Base-by-base conservation (phyloP, 2,797 vertebrate genomes). In the Halcyon chelicuti region DNA sequence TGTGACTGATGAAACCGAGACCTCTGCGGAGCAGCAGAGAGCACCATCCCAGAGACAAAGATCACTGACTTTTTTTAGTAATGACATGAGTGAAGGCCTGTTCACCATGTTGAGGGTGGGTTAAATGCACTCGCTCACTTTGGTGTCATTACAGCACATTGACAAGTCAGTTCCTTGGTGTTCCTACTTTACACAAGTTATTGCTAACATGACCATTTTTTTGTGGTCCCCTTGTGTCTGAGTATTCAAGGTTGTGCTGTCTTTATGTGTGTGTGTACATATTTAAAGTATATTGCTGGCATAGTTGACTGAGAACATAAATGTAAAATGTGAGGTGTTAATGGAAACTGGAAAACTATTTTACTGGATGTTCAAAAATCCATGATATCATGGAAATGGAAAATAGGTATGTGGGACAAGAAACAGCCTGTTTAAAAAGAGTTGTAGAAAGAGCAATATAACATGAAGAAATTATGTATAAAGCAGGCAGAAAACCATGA, bases 1-100 rank as follows among this genome's bases (percentile, higher is more conserved):
- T 70, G 65, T 96, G 91, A 93, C 70, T 96, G 93, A 93, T 94
- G 91, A 78, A 94, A 87, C 61, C 1, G 52, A 92, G 84, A 91
- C 37, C 63, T 86, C 88, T 65, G 44, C 0, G 1, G 83, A 95
- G 80, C 90, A 89, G 71, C n/a, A 67, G 74, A 94, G 77, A 95
- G 63, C 92, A 89, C 40, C 28, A 5, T 73, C 80, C 80, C 67
- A n/a, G 71, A 85, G 55, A 79, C 80, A 94, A 81, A 95, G 88
- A 71, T 89, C 75, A 82, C 4, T 12, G 76, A 7, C 9, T 70
- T 67, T 85, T 37, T 88, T 87, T 46, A 70, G 77, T 71, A 55
- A 85, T 85, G 88, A 79, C 80, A 52, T 87, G 92, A 89, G 77
- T 79, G 88, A 90, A 85, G 63, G 67, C 47, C 76, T 60, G 40